A percentile compares a stretch with the other conserved stretches of the same genome.
Conservation (phyloP, 1,140 invertebrate species). For the Mya arenaria region DNA sequence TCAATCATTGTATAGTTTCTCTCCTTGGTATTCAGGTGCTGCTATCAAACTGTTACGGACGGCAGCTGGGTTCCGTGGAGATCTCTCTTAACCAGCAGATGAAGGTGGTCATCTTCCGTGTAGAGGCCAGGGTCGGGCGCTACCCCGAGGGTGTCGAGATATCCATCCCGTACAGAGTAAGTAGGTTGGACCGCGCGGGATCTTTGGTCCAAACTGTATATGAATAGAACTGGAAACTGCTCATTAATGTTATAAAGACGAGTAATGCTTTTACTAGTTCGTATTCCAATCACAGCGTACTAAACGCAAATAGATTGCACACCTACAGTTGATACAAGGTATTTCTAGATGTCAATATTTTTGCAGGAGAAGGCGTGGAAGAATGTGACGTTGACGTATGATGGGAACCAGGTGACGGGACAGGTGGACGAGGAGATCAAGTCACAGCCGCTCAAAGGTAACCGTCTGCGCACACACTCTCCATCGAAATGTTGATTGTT, state of each 20-base stretch:
- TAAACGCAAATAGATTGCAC: too few species aligned
- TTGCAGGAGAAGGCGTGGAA: slow-evolving; percentile 52
- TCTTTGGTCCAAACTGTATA: too few species aligned
- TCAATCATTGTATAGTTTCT: too few species aligned
- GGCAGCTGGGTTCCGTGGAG: slow-evolving; percentile 50
- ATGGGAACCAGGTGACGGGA: slow-evolving; percentile 41
- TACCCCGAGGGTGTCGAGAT: slow-evolving; percentile 38
- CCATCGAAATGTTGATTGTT: too few species aligned
- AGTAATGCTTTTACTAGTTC: too few species aligned
- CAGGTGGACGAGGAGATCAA: slow-evolving; percentile 37
- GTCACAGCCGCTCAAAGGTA: slow-evolving; percentile 40
- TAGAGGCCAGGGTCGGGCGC: slow-evolving; percentile 31
- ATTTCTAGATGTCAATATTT: too few species aligned
- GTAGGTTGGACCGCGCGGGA: not conserved
- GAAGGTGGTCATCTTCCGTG: slow-evolving; percentile 48
- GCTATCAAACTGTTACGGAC: slow-evolving; percentile 47
- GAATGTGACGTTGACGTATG: slow-evolving; percentile 46
- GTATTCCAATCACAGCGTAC: too few species aligned
- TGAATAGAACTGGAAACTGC: too few species aligned
- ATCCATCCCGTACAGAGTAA: slow-evolving; percentile 32
- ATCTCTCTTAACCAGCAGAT: slow-evolving; percentile 37
- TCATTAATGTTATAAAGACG: too few species aligned
- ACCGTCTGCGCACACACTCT: too few species aligned
- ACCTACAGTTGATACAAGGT: too few species aligned
- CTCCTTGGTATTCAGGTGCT: slow-evolving; percentile 48